Base-by-base conservation (phyloP, 2,113 vertebrate genomes). In the Rhinopomastus cyanomelas region DNA sequence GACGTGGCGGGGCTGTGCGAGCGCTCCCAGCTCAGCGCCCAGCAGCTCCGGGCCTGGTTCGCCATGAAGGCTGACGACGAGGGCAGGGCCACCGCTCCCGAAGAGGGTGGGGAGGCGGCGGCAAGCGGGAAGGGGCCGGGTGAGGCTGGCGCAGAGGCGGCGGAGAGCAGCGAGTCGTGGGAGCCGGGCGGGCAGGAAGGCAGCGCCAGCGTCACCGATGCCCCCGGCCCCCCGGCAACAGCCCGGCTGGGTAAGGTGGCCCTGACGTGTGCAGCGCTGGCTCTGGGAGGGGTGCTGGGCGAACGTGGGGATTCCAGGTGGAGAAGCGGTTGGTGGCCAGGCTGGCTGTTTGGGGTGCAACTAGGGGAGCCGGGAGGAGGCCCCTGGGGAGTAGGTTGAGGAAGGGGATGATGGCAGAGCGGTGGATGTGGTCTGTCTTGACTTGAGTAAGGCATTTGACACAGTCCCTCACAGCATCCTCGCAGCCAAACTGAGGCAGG, bases 11-110 rank as follows among this genome's bases (percentile, higher is more conserved):
- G 96, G 46, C 97, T 99, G 34, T 97, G 97, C 5, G 96, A 98
- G 85, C 96, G 95, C 56, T 98, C 98, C 51, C 97, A 98, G 62
- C 97, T 99, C 95, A 97, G 97, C 12, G 37, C 97, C 32, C 98
- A 98, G 92, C 96, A 99, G 95, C 98, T 99, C 61, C 98, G 97
- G 73, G 95, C 97, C 42, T 99, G 99, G 99, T 98, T 99, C 83
- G 96, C 97, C 2, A 76, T 95, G 86, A 98, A 96, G 82, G 93
- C 73, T 19, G 97, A 97, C 7, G 97, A 97, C 88, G 96, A 97
- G 68, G 95, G 82, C 71, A 85, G 86, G 66, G 95, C 62, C 1
- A 48, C 36, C 0, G 79, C 83, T 22, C 71, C 88, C 0, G 97
- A 97, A 73, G 96, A 97, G 37, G 10, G 82, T 2, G 23, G 91